Percentiles rank a stretch among this genome's conserved stretches.
Evolutionary conservation across 2,888 invertebrate species (phyloP).

Genomic region (Venusia cambrica): DNA sequence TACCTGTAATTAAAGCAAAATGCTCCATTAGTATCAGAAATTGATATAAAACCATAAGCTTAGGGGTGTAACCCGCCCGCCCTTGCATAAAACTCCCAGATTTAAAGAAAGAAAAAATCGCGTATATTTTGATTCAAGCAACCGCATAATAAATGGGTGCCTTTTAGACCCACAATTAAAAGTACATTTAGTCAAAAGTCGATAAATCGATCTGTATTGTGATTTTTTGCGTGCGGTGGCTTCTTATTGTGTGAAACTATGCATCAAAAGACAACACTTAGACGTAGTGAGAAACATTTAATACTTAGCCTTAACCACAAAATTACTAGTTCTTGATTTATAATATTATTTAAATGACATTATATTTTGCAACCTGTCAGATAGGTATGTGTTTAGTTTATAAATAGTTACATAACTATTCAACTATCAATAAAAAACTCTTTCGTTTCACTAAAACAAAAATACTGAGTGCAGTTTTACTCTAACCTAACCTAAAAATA

Average conservation of each 20-base stretch:
- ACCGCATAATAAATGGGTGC: slow-evolving; percentile 64
- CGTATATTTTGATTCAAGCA: slow-evolving; percentile 67
- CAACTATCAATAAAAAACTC: no score
- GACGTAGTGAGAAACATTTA: slow-evolving; percentile 14
- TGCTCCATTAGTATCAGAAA: slow-evolving; percentile 52
- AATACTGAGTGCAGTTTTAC: no score
- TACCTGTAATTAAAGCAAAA: slow-evolving; percentile 55
- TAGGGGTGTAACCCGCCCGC: slow-evolving; percentile 51
- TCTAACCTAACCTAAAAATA: no score
- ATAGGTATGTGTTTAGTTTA: no score
- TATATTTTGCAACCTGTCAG: no score
- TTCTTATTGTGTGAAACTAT: slow-evolving; percentile 6
- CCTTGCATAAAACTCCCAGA: slow-evolving; percentile 34
- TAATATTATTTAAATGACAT: neutral
- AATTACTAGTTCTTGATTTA: neutral
- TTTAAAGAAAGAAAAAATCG: slow-evolving; percentile 40
- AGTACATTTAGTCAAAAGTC: slow-evolving; percentile 57
- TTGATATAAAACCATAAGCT: slow-evolving; percentile 61
- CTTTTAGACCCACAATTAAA: slow-evolving; percentile 61
- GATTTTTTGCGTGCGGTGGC: slow-evolving; percentile 26
- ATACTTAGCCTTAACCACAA: slow-evolving; percentile 1
- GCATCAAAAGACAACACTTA: slow-evolving; percentile 8
- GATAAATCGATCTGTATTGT: slow-evolving; percentile 58
- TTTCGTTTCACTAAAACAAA: no score
- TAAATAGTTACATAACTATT: no score